These are phyloP conservation scores for Globodera rostochiensis DNA, from an alignment of 1,140 invertebrate species.

Conservation along the genomic window DNA sequence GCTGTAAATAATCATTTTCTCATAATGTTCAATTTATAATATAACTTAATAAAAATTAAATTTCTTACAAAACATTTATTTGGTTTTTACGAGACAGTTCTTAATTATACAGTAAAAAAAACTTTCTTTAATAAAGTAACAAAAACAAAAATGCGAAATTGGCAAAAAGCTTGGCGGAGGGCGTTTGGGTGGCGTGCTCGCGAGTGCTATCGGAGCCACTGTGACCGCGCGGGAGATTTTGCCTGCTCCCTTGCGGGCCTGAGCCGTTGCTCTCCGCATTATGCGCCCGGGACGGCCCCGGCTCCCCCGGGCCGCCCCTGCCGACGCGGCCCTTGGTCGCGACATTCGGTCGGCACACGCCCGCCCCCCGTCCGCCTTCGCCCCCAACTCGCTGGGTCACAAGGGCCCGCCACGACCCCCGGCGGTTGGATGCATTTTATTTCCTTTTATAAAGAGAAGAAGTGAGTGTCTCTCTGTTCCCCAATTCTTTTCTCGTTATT, in stretches of 20 bases:
- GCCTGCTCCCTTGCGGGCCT: slow-evolving; percentile 42
- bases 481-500: too few relatives aligned
- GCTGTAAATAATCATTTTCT: too few relatives aligned
- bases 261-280: slow-evolving; percentile 38
- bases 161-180: slow-evolving; percentile 15
- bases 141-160: too few relatives aligned
- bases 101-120: too few relatives aligned
- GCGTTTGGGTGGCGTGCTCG: slow-evolving; percentile 18
- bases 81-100: too few relatives aligned
- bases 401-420: slow-evolving; percentile 23
- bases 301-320: slow-evolving; percentile 27
- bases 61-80: too few relatives aligned
- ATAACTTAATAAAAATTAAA: too few relatives aligned
- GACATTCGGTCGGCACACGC: slow-evolving; percentile 30
- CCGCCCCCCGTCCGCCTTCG: slow-evolving; percentile 16
- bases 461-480: neutral
- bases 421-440: neutral
- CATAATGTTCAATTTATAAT: too few relatives aligned
- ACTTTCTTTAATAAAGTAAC: too few relatives aligned
- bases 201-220: slow-evolving; percentile 38
- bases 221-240: slow-evolving; percentile 39
- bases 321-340: slow-evolving; percentile 37
- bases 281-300: slow-evolving; percentile 28
- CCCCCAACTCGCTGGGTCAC: slow-evolving; percentile 27
- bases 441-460: neutral